These are phyloP conservation scores for Pleuronectes platessa DNA, from an alignment of 2,113 vertebrate genomes.

Conservation along the genomic window DNA sequence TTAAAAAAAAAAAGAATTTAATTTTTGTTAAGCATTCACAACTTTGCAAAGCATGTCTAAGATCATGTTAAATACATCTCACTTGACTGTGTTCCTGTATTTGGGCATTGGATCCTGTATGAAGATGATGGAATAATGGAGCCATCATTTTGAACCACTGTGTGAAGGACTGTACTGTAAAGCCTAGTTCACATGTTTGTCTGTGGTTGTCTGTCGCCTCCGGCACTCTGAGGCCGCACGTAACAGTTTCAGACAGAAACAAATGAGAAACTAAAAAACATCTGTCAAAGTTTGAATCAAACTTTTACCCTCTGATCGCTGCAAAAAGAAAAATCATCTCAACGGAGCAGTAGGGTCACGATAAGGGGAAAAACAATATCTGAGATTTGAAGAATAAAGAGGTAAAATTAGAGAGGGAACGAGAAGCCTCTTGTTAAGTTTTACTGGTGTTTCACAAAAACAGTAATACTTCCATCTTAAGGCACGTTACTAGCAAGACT, in stretches of 20 bases:
- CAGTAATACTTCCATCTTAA: no score
- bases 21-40: slow-evolving; percentile 37
- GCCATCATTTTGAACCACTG: slow-evolving; percentile 31
- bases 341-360: no score
- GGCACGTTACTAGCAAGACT: no score
- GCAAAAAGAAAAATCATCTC: background rate
- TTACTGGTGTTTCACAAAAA: no score
- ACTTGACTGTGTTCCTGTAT: slow-evolving; percentile 58
- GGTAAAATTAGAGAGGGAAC: no score
- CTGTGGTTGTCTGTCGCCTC: background rate
- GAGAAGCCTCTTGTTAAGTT: no score
- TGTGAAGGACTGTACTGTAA: slow-evolving; percentile 41
- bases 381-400: no score
- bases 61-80: slow-evolving; percentile 59
- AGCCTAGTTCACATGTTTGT: background rate
- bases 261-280: slow-evolving; percentile 9
- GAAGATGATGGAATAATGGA: slow-evolving; percentile 36
- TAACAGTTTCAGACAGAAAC: slow-evolving; percentile 15
- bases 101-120: slow-evolving; percentile 57
- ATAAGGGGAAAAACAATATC: no score
- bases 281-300: background rate
- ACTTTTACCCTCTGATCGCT: background rate
- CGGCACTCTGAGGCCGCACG: background rate
- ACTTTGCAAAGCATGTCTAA: slow-evolving; percentile 51
- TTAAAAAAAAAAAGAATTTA: background rate